Evolutionary conservation across 2,113 vertebrate genomes (phyloP), one percentile per base, ranked within the genome.

Genomic region (Colinus virginianus): DNA sequence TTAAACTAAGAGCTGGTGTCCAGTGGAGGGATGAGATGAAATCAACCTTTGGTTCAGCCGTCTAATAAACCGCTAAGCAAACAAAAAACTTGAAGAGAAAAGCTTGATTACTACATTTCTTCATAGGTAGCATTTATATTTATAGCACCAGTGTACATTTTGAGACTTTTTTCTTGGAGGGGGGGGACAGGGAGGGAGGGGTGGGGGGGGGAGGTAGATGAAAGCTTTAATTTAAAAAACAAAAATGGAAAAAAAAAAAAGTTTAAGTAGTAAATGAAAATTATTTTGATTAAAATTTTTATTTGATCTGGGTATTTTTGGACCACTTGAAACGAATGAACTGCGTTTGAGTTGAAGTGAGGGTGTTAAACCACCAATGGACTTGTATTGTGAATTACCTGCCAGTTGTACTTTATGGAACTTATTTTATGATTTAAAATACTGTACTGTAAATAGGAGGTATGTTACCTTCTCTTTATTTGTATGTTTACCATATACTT

Each of bases 401-500:
- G 96, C 97, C 97, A 97, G 97, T 96, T 97, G 97, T 98, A 97
- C 97, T 98, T 97, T 96, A 97, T 96, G 97, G 97, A 97, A 96
- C 96, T 98, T 97, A 97, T 96, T 98, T 98, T 98, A 98, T 98
- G 98, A 98, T 98, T 98, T 98, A 96, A 98, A 96, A 98, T 98
- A 98, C 98, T 98, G 98, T 98, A 98, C 98, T 99, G 98, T 98
- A 98, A 97, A 98, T 97, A 96, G 98, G 95, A 97, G 97, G 97
- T 98, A 95, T 97, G 97, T 97, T 98, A 96, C 98, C 98, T 98
- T 98, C 98, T 97, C 96, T 97, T 98, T 97, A 96, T 98, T 98
- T 98, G 97, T 98, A 98, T 98, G 98, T 99, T 99, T 99, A 99
- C 98, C 98, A 98, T 98, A 98, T 98, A 98, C 98, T 99, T 99